Conservation (phyloP, 1,140 invertebrate species). For the Phortica variegata region DNA sequence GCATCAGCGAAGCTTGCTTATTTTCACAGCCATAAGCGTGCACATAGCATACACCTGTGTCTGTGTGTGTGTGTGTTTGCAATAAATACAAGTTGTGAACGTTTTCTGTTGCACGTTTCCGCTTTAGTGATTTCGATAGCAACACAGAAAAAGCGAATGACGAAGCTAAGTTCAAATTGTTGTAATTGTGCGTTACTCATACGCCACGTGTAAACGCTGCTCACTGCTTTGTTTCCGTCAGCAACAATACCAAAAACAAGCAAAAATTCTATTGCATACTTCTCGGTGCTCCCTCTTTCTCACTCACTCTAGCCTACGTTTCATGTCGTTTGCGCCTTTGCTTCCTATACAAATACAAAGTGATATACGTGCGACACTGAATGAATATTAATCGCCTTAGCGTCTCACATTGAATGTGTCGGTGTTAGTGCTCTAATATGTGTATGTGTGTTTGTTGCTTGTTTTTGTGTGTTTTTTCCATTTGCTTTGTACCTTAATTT, state of each 20-base stretch:
- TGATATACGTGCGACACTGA: conserved; percentile 56
- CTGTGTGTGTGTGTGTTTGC: background rate
- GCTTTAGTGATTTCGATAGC: conserved; percentile 42
- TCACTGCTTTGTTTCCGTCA: conserved; percentile 39
- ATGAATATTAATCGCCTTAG: conserved; percentile 55
- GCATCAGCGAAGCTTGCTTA: background rate
- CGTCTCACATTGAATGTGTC: conserved; percentile 16
- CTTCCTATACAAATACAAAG: conserved; percentile 56
- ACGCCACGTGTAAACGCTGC: conserved; percentile 11
- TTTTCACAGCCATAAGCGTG: conserved; percentile 9
- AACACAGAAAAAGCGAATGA: conserved; percentile 8
- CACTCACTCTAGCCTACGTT: too few species aligned
- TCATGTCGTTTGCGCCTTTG: too few species aligned
- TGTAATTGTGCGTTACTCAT: conserved; percentile 48
- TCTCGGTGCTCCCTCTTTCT: conserved; percentile 35
- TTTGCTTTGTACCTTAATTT: conserved; percentile 22
- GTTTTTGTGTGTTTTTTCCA: conserved; percentile 4
- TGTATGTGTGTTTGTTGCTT: too few species aligned
- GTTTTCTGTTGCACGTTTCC: conserved; percentile 42
- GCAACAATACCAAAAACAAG: too few species aligned
- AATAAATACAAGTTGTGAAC: background rate
- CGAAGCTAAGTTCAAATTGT: conserved; percentile 53
- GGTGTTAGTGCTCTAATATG: too few species aligned
- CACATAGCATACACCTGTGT: conserved; percentile 8
- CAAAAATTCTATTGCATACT: conserved; percentile 54